A percentile compares a stretch with the other conserved stretches of the same genome.
Conservation (phyloP, 2,888 invertebrate genomes). For the Gastracanthus pulcherrimus region DNA sequence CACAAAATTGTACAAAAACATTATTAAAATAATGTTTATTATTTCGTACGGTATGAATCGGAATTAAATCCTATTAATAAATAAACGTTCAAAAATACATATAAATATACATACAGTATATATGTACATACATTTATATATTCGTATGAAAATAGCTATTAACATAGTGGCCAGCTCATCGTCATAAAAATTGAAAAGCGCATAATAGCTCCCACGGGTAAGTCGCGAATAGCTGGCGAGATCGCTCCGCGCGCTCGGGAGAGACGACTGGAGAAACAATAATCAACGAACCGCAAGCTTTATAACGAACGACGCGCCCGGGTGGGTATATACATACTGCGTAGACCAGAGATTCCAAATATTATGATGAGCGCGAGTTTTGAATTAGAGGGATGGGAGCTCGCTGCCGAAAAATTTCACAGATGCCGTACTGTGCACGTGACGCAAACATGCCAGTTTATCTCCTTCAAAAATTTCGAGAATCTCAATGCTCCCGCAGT, state of each 20-base stretch:
- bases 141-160: no score
- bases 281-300: constrained; percentile 53
- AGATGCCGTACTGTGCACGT: constrained; percentile 44
- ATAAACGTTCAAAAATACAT: no score
- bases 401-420: constrained; percentile 49
- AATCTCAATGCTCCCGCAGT: constrained; percentile 28
- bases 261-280: constrained; percentile 47
- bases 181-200: constrained; percentile 33
- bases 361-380: constrained; percentile 63
- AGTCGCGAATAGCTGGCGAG: constrained; percentile 25
- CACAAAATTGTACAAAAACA: no score
- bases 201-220: constrained; percentile 24
- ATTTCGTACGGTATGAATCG: no score
- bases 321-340: not conserved
- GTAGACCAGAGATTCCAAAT: constrained; percentile 61
- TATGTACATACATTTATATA: no score
- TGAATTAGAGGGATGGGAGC: constrained; percentile 34
- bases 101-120: no score
- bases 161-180: constrained; percentile 5
- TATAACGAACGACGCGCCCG: constrained; percentile 29
- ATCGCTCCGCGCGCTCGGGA: not conserved
- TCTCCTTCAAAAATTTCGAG: constrained; percentile 24
- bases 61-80: no score
- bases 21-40: no score
- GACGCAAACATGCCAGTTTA: constrained; percentile 51